phyloP scores from a whole-genome alignment of 2,888 invertebrate genomes.

The Amblyteles armatorius region DNA sequence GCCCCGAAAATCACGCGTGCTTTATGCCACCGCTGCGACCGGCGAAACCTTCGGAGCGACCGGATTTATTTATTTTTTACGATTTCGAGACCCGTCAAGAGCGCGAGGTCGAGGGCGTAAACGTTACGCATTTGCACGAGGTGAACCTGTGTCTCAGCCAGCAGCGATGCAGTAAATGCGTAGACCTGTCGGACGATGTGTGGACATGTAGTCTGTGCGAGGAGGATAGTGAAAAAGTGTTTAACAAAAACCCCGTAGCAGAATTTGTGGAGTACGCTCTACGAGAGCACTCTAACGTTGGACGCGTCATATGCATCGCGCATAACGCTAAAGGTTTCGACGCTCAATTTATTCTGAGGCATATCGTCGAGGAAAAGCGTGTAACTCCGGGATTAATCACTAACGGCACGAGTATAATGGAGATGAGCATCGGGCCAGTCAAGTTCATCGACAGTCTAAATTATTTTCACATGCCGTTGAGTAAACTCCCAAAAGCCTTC shows the following conservation, averaged over 20 bases:
- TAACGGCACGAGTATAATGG: slow-evolving; percentile 1
- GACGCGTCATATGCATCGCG: slow-evolving; percentile 35
- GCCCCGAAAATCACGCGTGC: too few species aligned
- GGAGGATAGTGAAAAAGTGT: background rate
- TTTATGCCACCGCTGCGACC: slow-evolving; percentile 1
- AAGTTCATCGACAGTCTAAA: slow-evolving; percentile 72
- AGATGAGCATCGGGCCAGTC: background rate
- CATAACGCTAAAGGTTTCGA: slow-evolving; percentile 55
- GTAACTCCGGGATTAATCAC: background rate
- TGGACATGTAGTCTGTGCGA: background rate
- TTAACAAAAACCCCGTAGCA: background rate
- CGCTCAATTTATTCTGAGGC: slow-evolving; percentile 34
- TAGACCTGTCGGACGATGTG: background rate
- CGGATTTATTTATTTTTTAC: background rate
- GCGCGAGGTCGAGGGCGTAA: background rate
- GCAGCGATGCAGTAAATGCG: background rate
- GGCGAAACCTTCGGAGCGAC: background rate
- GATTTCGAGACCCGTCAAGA: slow-evolving; percentile 3
- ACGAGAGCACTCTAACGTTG: background rate
- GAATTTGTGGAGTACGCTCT: background rate
- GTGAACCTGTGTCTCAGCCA: background rate
- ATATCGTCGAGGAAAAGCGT: slow-evolving; percentile 9
- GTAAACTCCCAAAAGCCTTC: slow-evolving; percentile 68
- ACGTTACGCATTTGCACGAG: background rate
- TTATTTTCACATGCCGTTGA: slow-evolving; percentile 74